phyloP scores from a whole-genome alignment of 2,888 invertebrate species.

The Anorthoa munda region DNA sequence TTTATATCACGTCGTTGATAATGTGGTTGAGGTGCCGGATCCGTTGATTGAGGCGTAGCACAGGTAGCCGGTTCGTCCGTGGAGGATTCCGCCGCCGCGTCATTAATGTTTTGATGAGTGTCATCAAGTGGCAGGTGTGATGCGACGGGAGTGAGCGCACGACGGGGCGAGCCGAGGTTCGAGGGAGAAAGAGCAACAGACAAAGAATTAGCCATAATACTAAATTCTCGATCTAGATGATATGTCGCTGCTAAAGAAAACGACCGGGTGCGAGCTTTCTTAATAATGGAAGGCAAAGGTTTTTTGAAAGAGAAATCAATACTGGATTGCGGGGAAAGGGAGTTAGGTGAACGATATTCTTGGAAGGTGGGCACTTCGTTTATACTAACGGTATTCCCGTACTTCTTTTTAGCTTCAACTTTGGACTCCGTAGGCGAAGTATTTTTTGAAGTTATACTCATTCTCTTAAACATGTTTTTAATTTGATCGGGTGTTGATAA shows the following conservation, averaged over 20 bases:
- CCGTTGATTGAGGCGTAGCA: conserved; percentile 60
- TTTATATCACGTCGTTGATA: conserved; percentile 57
- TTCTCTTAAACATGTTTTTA: conserved; percentile 78
- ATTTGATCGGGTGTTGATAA: conserved; percentile 74
- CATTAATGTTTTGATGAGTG: conserved; percentile 77
- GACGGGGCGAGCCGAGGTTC: conserved; percentile 87
- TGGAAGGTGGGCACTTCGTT: conserved; percentile 89
- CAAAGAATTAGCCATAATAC: conserved; percentile 91
- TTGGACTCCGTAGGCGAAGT: conserved; percentile 46
- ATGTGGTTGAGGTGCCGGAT: conserved; percentile 49
- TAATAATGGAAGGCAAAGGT: conserved; percentile 83
- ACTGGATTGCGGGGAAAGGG: conserved; percentile 77
- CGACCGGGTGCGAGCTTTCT: conserved; percentile 82
- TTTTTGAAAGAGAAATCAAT: conserved; percentile 78
- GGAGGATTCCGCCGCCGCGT: conserved; percentile 68
- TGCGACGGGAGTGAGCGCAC: conserved; percentile 86
- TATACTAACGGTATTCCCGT: conserved; percentile 86
- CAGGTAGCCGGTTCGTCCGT: conserved; percentile 59
- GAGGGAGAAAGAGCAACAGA: conserved; percentile 91
- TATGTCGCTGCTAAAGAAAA: conserved; percentile 80
- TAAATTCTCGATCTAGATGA: conserved; percentile 84
- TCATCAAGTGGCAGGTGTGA: conserved; percentile 82
- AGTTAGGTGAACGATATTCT: conserved; percentile 86
- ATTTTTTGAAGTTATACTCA: conserved; percentile 70
- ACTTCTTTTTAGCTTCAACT: conserved; percentile 71